A percentile compares a stretch with the other conserved stretches of the same genome.
Conservation (phyloP, 2,888 invertebrate genomes). For the Rutpela maculata region DNA sequence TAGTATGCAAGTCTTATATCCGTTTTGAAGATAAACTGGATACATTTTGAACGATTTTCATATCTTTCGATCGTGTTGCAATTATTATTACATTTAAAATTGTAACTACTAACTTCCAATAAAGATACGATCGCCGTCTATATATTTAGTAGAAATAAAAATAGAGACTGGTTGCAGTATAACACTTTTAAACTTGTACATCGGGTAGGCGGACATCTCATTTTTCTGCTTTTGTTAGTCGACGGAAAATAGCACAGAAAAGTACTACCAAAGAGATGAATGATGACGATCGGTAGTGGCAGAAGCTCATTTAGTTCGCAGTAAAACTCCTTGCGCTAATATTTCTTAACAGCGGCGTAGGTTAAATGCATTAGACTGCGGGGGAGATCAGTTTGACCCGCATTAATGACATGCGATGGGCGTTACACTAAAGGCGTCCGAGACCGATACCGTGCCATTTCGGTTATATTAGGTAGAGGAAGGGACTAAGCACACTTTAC, state of each 20-base stretch:
- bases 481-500: too few species aligned
- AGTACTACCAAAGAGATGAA: too few species aligned
- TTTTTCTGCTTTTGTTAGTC: not conserved
- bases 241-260: not conserved
- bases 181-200: not conserved
- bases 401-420: too few species aligned
- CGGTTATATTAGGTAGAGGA: too few species aligned
- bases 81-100: slow-evolving; percentile 7
- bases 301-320: too few species aligned
- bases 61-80: slow-evolving; percentile 2
- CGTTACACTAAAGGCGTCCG: too few species aligned
- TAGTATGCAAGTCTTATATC: slow-evolving; percentile 6
- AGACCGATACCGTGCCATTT: too few species aligned
- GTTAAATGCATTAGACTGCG: too few species aligned
- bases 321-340: too few species aligned
- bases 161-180: not conserved
- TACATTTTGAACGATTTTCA: slow-evolving; percentile 11
- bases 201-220: not conserved
- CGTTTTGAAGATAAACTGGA: slow-evolving; percentile 3
- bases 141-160: not conserved
- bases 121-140: not conserved
- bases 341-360: too few species aligned
- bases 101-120: not conserved
- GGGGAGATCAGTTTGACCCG: too few species aligned
- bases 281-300: too few species aligned